Conservation (phyloP, 2,113 vertebrate species). For the Phycodurus eques region DNA sequence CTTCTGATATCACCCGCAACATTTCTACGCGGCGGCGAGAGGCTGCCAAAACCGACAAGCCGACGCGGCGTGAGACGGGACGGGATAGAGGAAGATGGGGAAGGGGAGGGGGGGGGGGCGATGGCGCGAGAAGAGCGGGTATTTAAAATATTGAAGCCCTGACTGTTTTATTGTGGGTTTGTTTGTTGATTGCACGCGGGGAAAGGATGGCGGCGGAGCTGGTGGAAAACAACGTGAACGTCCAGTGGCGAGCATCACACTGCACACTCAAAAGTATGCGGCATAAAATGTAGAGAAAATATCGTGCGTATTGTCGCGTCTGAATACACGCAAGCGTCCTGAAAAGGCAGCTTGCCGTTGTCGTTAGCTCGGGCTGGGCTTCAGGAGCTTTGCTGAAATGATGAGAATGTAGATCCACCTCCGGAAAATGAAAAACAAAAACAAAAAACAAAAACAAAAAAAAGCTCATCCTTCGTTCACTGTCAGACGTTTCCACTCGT, state of each 20-base stretch:
- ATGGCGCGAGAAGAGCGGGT: conserved; percentile 37
- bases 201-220: conserved; percentile 10
- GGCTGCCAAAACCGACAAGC: conserved; percentile 78
- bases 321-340: too few relatives aligned
- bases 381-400: neutral
- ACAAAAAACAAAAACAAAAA: neutral
- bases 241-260: conserved; percentile 7
- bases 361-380: neutral
- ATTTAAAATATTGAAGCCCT: conserved; percentile 76
- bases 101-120: too few relatives aligned
- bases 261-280: neutral
- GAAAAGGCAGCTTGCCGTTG: too few relatives aligned
- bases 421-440: too few relatives aligned
- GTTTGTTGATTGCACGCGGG: conserved; percentile 63
- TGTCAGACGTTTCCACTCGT: too few relatives aligned
- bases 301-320: neutral
- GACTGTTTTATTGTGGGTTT: conserved; percentile 56
- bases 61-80: conserved; percentile 60
- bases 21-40: conserved; percentile 80
- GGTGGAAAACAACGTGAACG: neutral
- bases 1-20: conserved; percentile 95
- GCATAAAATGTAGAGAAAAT: neutral
- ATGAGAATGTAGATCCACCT: neutral
- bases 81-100: neutral
- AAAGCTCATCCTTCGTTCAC: too few relatives aligned